These are phyloP conservation scores for human DNA, from an alignment of 2,113 vertebrate species.

Conservation along the genomic window DNA sequence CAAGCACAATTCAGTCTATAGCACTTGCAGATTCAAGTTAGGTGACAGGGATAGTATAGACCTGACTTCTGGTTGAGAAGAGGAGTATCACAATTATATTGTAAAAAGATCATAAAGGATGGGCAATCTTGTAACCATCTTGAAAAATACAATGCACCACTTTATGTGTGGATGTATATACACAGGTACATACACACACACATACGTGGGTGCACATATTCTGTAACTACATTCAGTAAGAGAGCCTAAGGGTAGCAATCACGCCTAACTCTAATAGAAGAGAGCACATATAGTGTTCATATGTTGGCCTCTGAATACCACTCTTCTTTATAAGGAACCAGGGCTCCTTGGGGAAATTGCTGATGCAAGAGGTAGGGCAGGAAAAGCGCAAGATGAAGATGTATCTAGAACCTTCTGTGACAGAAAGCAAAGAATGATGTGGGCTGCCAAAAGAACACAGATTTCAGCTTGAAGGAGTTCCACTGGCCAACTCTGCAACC, in stretches of 20 bases:
- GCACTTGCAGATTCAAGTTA: neutral
- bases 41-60: neutral
- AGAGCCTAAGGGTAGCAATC: neutral
- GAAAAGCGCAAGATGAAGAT: neutral
- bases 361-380: neutral
- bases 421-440: neutral
- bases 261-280: neutral
- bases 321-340: neutral
- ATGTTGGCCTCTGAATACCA: neutral
- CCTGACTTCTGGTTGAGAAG: neutral
- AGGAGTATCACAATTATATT: neutral
- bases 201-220: neutral
- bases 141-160: neutral
- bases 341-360: neutral
- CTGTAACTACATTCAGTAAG: neutral
- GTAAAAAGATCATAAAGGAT: neutral
- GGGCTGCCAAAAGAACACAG: neutral
- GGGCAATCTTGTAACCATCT: neutral
- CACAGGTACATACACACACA: neutral
- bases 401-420: neutral
- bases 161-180: neutral
- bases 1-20: neutral
- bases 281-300: neutral
- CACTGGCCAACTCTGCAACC: neutral
- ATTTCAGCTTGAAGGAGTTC: neutral